phyloP scores from a whole-genome alignment of 1,140 invertebrate genomes.

The Drosophila aff. region DNA sequence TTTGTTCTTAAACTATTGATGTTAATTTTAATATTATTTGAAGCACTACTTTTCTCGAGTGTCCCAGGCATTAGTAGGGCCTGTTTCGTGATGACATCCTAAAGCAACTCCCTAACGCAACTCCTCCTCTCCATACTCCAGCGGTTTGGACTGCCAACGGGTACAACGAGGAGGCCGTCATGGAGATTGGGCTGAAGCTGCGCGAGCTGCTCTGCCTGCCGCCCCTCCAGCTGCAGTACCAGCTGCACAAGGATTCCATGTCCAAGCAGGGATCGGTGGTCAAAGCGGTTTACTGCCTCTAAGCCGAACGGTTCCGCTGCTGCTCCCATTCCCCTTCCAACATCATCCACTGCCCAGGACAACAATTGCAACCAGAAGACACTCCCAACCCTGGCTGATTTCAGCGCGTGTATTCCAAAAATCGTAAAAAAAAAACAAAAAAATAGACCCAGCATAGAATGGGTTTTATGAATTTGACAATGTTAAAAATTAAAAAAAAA shows the following conservation, averaged over 20 bases:
- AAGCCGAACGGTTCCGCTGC: slow-evolving; percentile 75
- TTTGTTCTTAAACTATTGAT: too few relatives aligned
- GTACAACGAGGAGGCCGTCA: slow-evolving; percentile 89
- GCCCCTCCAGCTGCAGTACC: slow-evolving; percentile 89
- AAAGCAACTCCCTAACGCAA: background rate
- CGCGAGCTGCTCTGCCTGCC: slow-evolving; percentile 91
- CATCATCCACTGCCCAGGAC: background rate
- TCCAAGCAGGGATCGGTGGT: slow-evolving; percentile 93
- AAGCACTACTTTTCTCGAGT: slow-evolving; percentile 4
- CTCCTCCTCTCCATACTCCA: slow-evolving; percentile 56
- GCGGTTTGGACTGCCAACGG: slow-evolving; percentile 96
- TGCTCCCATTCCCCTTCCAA: background rate
- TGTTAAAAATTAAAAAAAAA: slow-evolving; percentile 20
- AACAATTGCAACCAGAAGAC: slow-evolving; percentile 6
- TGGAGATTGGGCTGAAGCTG: slow-evolving; percentile 94
- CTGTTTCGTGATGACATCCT: background rate
- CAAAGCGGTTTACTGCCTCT: slow-evolving; percentile 92
- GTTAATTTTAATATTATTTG: background rate
- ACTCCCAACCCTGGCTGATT: slow-evolving; percentile 17
- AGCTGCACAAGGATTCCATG: slow-evolving; percentile 94
- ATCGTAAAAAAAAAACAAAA: slow-evolving; percentile 54
- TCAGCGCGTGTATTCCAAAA: slow-evolving; percentile 67
- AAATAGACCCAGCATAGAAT: background rate
- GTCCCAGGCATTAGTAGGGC: background rate
- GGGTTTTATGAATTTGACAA: slow-evolving; percentile 42